Conservation (phyloP, 2,888 invertebrate genomes). For the Apodemia hepburni region DNA sequence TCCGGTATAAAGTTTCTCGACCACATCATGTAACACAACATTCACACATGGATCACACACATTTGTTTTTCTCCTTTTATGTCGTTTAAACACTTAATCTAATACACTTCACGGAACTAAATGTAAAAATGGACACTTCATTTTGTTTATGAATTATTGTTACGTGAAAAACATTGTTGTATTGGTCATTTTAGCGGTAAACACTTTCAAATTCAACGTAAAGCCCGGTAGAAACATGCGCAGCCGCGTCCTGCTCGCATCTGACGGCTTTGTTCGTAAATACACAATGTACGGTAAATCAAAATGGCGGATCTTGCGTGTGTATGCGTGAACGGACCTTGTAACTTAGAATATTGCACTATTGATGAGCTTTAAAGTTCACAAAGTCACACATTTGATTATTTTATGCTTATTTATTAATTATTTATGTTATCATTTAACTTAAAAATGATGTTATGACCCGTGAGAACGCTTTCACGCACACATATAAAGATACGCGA, state of each 20-base stretch:
- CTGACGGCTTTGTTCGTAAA: constrained; percentile 80
- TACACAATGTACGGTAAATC: constrained; percentile 77
- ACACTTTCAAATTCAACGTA: constrained; percentile 61
- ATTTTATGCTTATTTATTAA: constrained; percentile 32
- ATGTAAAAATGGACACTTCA: constrained; percentile 77
- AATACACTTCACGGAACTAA: constrained; percentile 77
- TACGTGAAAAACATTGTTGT: constrained; percentile 46
- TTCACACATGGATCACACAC: constrained; percentile 80
- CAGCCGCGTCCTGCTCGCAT: constrained; percentile 78
- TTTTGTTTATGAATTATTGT: constrained; percentile 75
- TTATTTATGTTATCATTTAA: constrained; percentile 53
- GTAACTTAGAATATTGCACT: constrained; percentile 42
- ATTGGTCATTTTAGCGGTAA: constrained; percentile 35
- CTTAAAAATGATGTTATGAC: constrained; percentile 34
- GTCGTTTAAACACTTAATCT: constrained; percentile 65
- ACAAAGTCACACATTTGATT: constrained; percentile 31
- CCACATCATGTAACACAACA: constrained; percentile 83
- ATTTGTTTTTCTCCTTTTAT: constrained; percentile 76
- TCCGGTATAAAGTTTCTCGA: constrained; percentile 84
- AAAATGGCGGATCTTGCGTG: constrained; percentile 69
- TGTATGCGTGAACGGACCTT: constrained; percentile 70
- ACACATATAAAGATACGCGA: constrained; percentile 69
- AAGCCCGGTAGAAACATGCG: constrained; percentile 70
- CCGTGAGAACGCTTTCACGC: constrained; percentile 67
- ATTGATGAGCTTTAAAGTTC: constrained; percentile 27